Conservation (phyloP, 2,888 invertebrate genomes). For the Cylindroiulus punctatus region DNA sequence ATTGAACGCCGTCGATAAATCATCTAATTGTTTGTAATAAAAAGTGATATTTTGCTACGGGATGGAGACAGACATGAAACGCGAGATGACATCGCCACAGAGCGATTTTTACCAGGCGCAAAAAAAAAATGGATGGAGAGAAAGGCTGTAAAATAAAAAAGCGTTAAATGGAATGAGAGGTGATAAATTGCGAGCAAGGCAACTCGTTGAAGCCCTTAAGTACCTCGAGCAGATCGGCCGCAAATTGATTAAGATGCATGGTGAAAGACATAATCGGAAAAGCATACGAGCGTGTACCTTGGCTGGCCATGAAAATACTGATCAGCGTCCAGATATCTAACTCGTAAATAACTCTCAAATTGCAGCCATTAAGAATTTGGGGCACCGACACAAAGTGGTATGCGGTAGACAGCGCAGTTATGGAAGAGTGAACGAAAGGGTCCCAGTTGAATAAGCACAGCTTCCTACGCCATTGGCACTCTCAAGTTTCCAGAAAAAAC, state of each 20-base stretch:
- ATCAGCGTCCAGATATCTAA: not conserved
- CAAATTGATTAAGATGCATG: conserved; percentile 36
- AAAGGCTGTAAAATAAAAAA: conserved; percentile 40
- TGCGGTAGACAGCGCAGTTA: not conserved
- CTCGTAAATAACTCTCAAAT: not conserved
- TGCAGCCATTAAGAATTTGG: conserved; percentile 25
- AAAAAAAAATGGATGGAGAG: not conserved
- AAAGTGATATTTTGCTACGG: conserved; percentile 13
- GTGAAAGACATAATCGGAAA: not conserved
- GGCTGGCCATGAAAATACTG: conserved; percentile 14
- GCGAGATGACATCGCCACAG: not conserved
- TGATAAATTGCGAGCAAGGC: conserved; percentile 24
- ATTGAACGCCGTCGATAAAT: conserved; percentile 21
- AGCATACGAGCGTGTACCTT: not conserved
- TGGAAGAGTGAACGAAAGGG: conserved; percentile 11
- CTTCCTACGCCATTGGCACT: too few relatives aligned
- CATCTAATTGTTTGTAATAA: conserved; percentile 36
- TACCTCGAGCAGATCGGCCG: not conserved
- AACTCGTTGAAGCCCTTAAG: conserved; percentile 34
- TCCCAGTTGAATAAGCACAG: not conserved
- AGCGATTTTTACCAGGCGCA: not conserved
- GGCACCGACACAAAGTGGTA: not conserved
- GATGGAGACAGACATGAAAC: conserved; percentile 12
- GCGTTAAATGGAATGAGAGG: not conserved
- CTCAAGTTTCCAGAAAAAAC: too few relatives aligned